Evolutionary conservation across 2,797 vertebrate genomes (phyloP).

Genomic region (Erethizon dorsatum): DNA sequence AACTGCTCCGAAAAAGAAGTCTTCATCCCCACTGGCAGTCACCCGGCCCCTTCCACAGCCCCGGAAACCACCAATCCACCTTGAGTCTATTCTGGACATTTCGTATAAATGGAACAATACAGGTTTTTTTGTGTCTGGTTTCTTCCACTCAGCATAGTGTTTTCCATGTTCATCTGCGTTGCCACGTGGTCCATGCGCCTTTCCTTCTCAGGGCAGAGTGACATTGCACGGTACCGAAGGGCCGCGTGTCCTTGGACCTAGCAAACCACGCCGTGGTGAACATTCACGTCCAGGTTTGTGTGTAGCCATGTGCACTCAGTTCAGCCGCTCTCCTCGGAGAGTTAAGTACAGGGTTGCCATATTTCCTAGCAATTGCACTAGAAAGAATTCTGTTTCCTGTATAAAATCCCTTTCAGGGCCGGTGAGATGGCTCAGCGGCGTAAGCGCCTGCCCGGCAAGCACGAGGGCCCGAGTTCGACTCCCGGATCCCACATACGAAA

Average conservation of each 20-base stretch:
- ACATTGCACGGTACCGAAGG: no score
- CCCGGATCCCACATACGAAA: no score
- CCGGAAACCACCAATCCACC: background rate
- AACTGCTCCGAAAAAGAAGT: background rate
- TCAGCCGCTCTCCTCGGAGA: background rate
- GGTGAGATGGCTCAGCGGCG: no score
- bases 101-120: rapidly evolving
- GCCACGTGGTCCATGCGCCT: rapidly evolving
- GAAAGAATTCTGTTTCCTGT: background rate
- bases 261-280: background rate
- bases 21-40: no score
- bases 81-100: background rate
- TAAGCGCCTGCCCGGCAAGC: no score
- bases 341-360: rapidly evolving
- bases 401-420: background rate
- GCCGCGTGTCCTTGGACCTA: background rate
- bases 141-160: background rate
- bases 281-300: no score
- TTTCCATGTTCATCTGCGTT: background rate
- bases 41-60: background rate
- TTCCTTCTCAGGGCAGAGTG: background rate
- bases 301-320: rapidly evolving
- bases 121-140: background rate
- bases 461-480: no score
- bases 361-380: background rate